Evolutionary conservation across 2,113 vertebrate species (phyloP), one percentile per base, ranked within the genome.

Genomic region (Takifugu flavidus): DNA sequence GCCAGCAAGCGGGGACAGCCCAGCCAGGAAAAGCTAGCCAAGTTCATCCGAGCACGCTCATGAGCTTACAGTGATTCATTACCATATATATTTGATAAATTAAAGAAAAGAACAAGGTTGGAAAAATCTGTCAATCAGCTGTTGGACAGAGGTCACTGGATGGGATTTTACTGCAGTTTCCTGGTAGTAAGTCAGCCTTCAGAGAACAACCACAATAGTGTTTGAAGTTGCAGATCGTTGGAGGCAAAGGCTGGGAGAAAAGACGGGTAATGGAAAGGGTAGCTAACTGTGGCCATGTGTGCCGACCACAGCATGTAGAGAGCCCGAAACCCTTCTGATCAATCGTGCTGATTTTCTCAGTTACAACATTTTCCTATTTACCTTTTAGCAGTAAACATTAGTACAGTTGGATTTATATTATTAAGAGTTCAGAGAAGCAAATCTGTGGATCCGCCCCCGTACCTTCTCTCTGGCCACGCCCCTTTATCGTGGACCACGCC

Each of bases 201-300:
- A 56, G 62, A 82, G 68, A 79, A 75, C 67, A 74, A 75, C 56
- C 62, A 59, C 63, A 55, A 65, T 14, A 72, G 78, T 65, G 78
- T 83, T 78, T 72, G 60, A 82, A 65, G 67, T 67, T 79, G 83
- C 68, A 62, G 62, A 46, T 74, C 3, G 34, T 58, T 66, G 67
- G 71, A 78, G 56, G 53, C 34, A 39, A 39, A 8, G 7, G 47
- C 45, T 70, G 8, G 8, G 71, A 70, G 74, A 72, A 68, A 66
- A 62, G 7, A 11, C 13, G 0, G 53, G 62, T 83, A 77, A 85
- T 82, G 80, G 83, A 82, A 85, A 79, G 69, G 82, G 80, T 78
- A 77, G 69, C 53, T 59, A 60, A 77, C 58, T 71, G 49, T 50
- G 2, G 65, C 42, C 69, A 59, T 63, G 56, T 28, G 10, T 31